Conservation (phyloP, 2,113 vertebrate species). For the Eudyptes chrysolophus region DNA sequence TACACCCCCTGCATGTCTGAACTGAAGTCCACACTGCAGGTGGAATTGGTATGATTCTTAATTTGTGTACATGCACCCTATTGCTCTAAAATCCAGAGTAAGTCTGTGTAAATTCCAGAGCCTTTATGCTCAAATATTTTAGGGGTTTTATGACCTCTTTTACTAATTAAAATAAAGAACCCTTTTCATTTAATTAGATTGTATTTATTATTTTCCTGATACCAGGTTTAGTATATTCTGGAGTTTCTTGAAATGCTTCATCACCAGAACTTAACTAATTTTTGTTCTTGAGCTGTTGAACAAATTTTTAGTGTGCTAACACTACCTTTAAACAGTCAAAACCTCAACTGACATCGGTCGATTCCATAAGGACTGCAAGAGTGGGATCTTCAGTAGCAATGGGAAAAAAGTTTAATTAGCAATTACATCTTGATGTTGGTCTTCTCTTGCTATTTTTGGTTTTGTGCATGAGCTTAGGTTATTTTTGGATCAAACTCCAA, state of each 20-base stretch:
- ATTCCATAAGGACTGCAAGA: background rate
- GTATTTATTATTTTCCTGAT: background rate
- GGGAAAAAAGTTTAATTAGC: background rate
- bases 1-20: background rate
- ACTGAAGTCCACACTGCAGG: background rate
- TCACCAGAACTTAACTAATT: background rate
- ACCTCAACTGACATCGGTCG: accelerated
- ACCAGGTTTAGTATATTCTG: background rate
- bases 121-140: background rate
- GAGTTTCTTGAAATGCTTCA: background rate
- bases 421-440: background rate
- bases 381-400: background rate
- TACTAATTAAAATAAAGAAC: background rate
- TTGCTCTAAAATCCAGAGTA: background rate
- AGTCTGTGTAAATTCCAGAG: background rate
- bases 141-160: background rate
- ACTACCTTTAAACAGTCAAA: background rate
- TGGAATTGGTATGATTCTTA: background rate
- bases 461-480: background rate
- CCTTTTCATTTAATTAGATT: background rate
- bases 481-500: background rate
- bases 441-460: background rate
- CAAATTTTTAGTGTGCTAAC: background rate
- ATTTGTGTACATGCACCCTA: background rate
- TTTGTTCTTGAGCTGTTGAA: background rate